A percentile compares a stretch with the other conserved stretches of the same genome.
These are phyloP conservation scores for Steinernema carpocapsae DNA, from an alignment of 2,888 invertebrate genomes.

Conservation along the genomic window DNA sequence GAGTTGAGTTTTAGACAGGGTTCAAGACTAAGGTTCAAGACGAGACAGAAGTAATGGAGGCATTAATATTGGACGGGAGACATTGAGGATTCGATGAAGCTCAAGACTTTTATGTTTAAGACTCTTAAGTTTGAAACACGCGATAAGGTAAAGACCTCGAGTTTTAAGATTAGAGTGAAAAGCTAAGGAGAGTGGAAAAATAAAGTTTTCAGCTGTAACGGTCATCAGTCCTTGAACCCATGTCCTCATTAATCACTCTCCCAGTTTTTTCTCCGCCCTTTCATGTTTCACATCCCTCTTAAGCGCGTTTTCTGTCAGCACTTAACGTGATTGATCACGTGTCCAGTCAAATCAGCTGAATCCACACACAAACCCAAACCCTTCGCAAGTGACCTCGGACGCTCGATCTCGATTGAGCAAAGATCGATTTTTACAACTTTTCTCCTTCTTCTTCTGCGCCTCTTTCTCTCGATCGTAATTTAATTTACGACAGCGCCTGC, in stretches of 20 bases:
- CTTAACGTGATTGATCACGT: neutral
- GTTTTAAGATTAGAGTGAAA: neutral
- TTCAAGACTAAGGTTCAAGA: too few species aligned
- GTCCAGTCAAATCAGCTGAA: neutral
- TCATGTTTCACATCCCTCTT: neutral
- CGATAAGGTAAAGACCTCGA: neutral
- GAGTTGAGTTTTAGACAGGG: too few species aligned
- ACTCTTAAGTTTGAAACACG: too few species aligned
- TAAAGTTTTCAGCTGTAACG: neutral
- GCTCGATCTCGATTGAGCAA: too few species aligned
- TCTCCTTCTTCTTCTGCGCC: too few species aligned
- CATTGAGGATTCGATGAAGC: too few species aligned
- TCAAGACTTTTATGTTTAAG: too few species aligned
- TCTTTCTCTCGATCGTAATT: neutral
- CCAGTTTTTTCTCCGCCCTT: neutral
- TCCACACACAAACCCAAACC: neutral
- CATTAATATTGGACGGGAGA: too few species aligned
- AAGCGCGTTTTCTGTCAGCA: neutral
- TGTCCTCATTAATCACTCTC: neutral
- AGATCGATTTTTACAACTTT: slow-evolving; percentile 24
- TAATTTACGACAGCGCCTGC: slow-evolving; percentile 12
- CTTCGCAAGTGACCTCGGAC: neutral
- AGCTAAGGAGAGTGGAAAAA: neutral
- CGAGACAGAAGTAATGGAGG: too few species aligned
- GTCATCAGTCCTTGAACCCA: neutral